Percentiles rank a stretch among this genome's conserved stretches.
phyloP scores from a whole-genome alignment of 1,140 invertebrate species.

The Heliconius eleuchia region DNA sequence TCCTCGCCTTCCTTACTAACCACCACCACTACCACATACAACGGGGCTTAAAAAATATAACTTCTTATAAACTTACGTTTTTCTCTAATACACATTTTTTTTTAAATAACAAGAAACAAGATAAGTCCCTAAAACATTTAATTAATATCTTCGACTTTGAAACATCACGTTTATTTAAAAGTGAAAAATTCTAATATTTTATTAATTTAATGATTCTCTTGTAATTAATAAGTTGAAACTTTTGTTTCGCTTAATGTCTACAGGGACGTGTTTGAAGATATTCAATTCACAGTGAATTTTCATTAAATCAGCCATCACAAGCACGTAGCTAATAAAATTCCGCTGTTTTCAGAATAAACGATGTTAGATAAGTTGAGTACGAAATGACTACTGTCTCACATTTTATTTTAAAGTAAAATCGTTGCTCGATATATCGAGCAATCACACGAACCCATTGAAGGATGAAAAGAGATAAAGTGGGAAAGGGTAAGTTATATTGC shows the following conservation, averaged over 20 bases:
- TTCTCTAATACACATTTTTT: too few relatives aligned
- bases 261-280: background rate
- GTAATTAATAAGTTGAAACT: background rate
- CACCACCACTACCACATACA: too few relatives aligned
- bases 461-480: background rate
- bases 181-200: background rate
- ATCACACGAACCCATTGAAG: background rate
- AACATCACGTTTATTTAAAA: background rate
- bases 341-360: background rate
- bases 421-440: background rate
- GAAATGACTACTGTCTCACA: conserved; percentile 10
- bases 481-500: background rate
- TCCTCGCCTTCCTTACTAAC: too few relatives aligned
- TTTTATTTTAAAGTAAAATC: background rate
- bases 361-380: background rate
- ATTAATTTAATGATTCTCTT: background rate
- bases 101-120: too few relatives aligned
- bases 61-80: too few relatives aligned
- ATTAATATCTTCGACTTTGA: too few relatives aligned
- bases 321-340: conserved; percentile 16
- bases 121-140: too few relatives aligned
- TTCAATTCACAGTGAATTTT: background rate
- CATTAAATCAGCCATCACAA: conserved; percentile 13
- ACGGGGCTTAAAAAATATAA: too few relatives aligned
- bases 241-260: background rate